Base-by-base conservation (phyloP, 2,113 vertebrate genomes). In the Eolophus roseicapilla region DNA sequence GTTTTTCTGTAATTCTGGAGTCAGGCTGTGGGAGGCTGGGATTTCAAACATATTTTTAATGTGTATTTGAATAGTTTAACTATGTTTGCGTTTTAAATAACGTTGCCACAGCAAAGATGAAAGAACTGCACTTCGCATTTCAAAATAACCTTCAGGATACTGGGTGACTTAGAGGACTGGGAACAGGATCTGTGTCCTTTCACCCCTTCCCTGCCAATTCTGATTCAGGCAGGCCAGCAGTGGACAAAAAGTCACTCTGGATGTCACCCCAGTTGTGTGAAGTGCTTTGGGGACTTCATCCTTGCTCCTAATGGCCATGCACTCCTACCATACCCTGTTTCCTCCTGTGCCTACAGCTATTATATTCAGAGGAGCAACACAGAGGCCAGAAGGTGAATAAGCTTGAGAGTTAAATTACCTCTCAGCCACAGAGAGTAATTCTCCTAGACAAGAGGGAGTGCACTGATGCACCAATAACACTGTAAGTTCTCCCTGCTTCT, bases 301-400 rank as follows among this genome's bases (percentile, higher is more conserved):
- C 74, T 75, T 23, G 4, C 47, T 87, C 50, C 47, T 81, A 44
- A 91, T 43, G 50, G 53, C 59, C 70, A 35, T 2, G 5, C 2
- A 1, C 12, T 95, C 57, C n/a, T 77, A 53, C 44, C 39, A 64
- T 28, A 37, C 4, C 20, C 43, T 0, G 0, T 35, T 92, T 71
- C 59, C 46, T 86, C 81, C 75, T 0, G 0, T 0, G 1, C 47
- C 57, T 73, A 31, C 1, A 5, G 62, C 35, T 55, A 70, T 86
- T 96, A 78, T 70, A 96, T 90, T 96, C 93, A 88, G 71, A 88
- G 63, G 92, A 94, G 71, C 85, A 93, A 37, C 67, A 7, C 9
- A 1, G 82, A 92, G 94, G 95, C 93, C 95, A 95, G 88, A 76
- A 93, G 94, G 96, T 96, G 94, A 95, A 90, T 80, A 76, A 94